Base-by-base conservation (phyloP, 2,797 vertebrate species). In the Parauchenoglanis ngamensis region DNA sequence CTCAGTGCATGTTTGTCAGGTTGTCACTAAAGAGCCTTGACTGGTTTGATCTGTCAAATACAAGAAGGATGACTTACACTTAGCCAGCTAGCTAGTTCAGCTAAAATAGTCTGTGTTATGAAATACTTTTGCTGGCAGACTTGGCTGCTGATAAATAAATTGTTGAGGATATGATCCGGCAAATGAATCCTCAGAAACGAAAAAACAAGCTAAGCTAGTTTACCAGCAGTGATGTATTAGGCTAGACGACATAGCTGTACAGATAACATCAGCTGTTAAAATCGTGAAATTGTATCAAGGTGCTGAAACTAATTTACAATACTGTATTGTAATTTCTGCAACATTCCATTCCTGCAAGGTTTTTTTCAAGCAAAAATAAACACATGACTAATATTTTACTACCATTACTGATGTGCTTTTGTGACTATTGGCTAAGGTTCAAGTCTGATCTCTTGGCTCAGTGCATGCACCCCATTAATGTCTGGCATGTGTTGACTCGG, bases 401-500 rank as follows among this genome's bases (percentile, higher is more conserved):
- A 23, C 44, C 19, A 72, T 84, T 40, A 31, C 31, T 84, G 31
- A 72, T 83, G 15, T 77, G 77, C 61, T 46, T 78, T 46, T 56
- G 23, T 40, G 40, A 59, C 86, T 75, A 35, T 54, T 83, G 81
- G 81, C 81, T 28, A 68, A 7, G 81, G 46, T 54, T 54, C 81
- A 83, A n/a, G 54, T 75, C 84, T 63, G 78, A 84, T 84, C 78
- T 85, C 84, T 65, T 87, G 82, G 83, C 68, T 79, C 72, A 31
- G 46, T 72, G 72, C 56, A 88, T 80, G 54, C 77, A 52, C 84
- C 49, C 28, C 40, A 72, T 83, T 87, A 79, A 88, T 79, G 59
- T 79, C 84, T 65, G 83, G 15, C 17, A 12, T 56, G 21, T 67
- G 83, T 87, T 88, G 87, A 89, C 72, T 87, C 61, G 75, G 40